These are phyloP conservation scores for Calephelis virginiensis DNA, from an alignment of 1,140 invertebrate species.

Conservation along the genomic window DNA sequence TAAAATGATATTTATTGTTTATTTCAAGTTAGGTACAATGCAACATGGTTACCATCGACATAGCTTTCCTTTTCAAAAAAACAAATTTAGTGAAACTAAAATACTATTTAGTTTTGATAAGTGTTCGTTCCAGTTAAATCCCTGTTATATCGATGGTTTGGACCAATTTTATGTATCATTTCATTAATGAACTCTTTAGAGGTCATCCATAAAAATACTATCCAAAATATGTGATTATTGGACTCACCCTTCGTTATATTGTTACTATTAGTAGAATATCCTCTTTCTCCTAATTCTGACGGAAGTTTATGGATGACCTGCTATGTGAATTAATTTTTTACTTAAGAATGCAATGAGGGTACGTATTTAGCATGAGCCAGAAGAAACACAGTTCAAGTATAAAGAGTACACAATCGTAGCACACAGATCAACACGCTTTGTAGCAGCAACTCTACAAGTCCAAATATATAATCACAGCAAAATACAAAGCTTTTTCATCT, in stretches of 20 bases:
- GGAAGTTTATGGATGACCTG: too few relatives aligned
- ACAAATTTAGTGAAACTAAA: too few relatives aligned
- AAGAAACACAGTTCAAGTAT: neutral
- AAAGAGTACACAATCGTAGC: slow-evolving; percentile 1
- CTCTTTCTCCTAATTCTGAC: too few relatives aligned
- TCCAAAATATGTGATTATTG: too few relatives aligned
- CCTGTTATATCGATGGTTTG: neutral
- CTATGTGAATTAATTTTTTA: neutral
- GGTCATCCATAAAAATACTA: too few relatives aligned
- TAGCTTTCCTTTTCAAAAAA: too few relatives aligned
- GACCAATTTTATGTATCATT: neutral
- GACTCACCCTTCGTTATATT: too few relatives aligned
- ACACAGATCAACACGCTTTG: slow-evolving; percentile 7
- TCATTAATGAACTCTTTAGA: neutral
- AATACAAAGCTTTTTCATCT: slow-evolving; percentile 1
- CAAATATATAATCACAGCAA: neutral
- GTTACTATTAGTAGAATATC: too few relatives aligned
- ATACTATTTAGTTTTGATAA: too few relatives aligned
- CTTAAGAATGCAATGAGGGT: neutral
- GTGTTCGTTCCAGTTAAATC: too few relatives aligned
- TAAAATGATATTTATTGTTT: slow-evolving; percentile 5
- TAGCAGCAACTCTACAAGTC: neutral
- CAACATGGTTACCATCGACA: too few relatives aligned
- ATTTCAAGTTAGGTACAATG: neutral
- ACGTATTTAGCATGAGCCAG: neutral